Evolutionary conservation across 2,797 vertebrate species (phyloP).

Genomic region (Sitta carolinensis): DNA sequence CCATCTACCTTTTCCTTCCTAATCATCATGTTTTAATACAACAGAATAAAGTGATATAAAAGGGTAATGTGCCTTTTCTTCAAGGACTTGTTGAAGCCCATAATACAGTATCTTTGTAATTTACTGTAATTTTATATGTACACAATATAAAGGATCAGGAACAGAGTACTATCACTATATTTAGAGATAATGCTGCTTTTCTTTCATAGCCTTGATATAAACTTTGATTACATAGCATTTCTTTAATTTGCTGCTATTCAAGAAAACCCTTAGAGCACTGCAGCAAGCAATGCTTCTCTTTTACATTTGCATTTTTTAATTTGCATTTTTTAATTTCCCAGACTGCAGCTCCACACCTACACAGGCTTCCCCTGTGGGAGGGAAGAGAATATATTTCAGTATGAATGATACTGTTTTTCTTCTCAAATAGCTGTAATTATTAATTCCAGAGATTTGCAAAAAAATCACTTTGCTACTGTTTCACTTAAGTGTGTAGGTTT

Average conservation of each 20-base stretch:
- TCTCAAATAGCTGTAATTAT: conserved; percentile 68
- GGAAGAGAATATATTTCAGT: conserved; percentile 72
- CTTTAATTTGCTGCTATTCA: conserved; percentile 80
- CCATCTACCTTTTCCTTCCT: conserved; percentile 52
- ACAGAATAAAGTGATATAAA: conserved; percentile 45
- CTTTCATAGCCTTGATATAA: conserved; percentile 76
- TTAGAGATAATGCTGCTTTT: conserved; percentile 73
- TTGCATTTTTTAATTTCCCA: conserved; percentile 82
- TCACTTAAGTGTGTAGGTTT: conserved; percentile 32
- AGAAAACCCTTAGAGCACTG: conserved; percentile 75
- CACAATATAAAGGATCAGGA: conserved; percentile 48
- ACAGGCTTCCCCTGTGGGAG: conserved; percentile 68
- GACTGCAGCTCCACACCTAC: conserved; percentile 74
- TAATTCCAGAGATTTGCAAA: conserved; percentile 61
- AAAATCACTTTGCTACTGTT: conserved; percentile 56
- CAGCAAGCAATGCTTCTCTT: conserved; percentile 67
- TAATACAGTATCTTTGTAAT: conserved; percentile 15
- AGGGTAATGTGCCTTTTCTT: conserved; percentile 29
- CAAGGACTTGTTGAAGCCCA: conserved; percentile 40
- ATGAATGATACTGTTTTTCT: conserved; percentile 72
- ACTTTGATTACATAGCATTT: conserved; percentile 81
- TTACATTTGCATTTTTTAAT: conserved; percentile 79
- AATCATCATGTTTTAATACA: conserved; percentile 73
- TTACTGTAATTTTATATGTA: background rate
- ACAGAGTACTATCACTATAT: conserved; percentile 59